Evolutionary conservation across 2,113 vertebrate genomes (phyloP), one percentile per base, ranked within the genome.

Genomic region (Polypterus bichir): DNA sequence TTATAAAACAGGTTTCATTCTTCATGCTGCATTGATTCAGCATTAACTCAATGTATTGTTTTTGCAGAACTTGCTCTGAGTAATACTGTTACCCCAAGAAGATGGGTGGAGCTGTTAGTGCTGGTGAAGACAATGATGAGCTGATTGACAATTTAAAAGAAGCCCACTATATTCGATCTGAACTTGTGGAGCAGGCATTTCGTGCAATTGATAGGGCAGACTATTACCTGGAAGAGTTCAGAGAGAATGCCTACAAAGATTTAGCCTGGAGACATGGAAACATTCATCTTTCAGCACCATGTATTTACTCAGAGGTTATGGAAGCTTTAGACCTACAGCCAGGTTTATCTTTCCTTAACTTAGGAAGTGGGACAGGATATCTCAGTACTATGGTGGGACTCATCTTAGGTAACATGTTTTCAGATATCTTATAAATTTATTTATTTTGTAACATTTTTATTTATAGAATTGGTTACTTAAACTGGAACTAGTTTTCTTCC

Each of bases 241-340:
- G 91, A 67, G 92, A 97, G 68, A 97, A 91, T n/a, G 96, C 94
- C 1, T 99, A 97, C 64, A 96, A 95, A 80, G 96, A 99, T 67
- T 72, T 97, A 77, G 96, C 96, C 0, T 99, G 96, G 96, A 90
- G 94, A 9, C 95, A 97, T 51, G 95, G 93, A 1, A 97, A 98
- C 78, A 94, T 99, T 75, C 96, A 98, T 66, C 84, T 99, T 47
- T 99, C 95, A 0, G 96, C 96, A 6, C 95, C 95, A 0, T 99
- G 95, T 63, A 97, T 98, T 82, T 99, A 97, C 83, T 99, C 96
- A 0, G 96, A 99, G 71, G 95, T 99, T 74, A 98, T 99, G 96
- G 96, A 99, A 78, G 95, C 96, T 27, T 68, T 99, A 78, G 92
- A 99, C 59, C 81, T 99, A 45, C 91, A 91, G 7, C 94, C 92